Evolutionary conservation across 2,888 invertebrate species (phyloP).

Genomic region (Trisateles emortualis): DNA sequence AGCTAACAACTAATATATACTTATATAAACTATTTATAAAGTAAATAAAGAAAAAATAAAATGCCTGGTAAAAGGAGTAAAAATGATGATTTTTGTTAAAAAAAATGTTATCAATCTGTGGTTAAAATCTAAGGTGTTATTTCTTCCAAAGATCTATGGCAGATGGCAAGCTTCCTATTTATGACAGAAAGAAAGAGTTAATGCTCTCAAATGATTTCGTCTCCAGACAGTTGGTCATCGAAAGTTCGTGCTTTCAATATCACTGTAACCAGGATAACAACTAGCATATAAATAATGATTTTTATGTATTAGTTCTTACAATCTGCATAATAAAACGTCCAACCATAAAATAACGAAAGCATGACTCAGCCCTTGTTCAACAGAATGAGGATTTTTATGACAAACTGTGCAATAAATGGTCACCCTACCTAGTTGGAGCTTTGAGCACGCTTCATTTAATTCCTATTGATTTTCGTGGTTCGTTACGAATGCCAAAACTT

Average conservation of each 20-base stretch:
- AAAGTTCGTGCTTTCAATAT: too few species aligned
- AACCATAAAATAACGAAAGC: constrained; percentile 15
- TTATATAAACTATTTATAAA: too few species aligned
- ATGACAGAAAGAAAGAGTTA: too few species aligned
- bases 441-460: constrained; percentile 66
- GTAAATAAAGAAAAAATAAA: too few species aligned
- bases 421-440: constrained; percentile 21
- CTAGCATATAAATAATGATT: background rate
- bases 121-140: too few species aligned
- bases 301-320: constrained; percentile 6
- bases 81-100: too few species aligned
- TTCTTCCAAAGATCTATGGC: too few species aligned
- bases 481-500: constrained; percentile 81
- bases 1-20: too few species aligned
- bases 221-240: background rate
- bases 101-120: too few species aligned
- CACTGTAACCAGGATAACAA: background rate
- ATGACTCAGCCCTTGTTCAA: constrained; percentile 9
- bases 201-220: too few species aligned
- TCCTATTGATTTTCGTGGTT: constrained; percentile 73
- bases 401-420: constrained; percentile 20
- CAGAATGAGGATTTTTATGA: constrained; percentile 20
- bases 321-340: constrained; percentile 16
- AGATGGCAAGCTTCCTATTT: too few species aligned
- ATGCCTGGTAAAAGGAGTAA: too few species aligned